A percentile compares a stretch with the other conserved stretches of the same genome.
Conservation (phyloP, 2,797 vertebrate species). For the Buphagus erythrorhynchus region DNA sequence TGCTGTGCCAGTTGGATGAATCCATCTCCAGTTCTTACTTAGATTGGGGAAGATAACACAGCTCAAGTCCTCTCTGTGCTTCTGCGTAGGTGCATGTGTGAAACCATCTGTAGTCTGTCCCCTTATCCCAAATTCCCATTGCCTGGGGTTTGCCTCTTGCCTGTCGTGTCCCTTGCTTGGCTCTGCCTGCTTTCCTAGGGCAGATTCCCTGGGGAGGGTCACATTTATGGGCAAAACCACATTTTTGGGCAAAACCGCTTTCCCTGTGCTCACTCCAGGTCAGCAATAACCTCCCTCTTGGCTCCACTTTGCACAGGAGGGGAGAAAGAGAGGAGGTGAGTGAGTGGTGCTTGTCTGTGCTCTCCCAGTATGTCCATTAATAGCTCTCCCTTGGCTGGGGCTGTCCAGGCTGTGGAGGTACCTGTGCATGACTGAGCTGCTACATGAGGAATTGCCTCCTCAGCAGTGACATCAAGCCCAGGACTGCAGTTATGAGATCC, state of each 20-base stretch:
- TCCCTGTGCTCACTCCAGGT: neutral
- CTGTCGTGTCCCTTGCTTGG: fast-evolving
- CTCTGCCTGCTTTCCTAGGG: neutral
- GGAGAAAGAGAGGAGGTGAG: neutral
- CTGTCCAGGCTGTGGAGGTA: fast-evolving
- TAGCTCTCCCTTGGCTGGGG: neutral
- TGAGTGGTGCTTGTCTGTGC: neutral
- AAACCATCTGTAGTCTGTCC: neutral
- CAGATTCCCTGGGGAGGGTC: neutral
- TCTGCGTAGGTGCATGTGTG: neutral
- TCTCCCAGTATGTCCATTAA: neutral
- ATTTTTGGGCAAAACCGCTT: neutral
- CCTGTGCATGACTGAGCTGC: fast-evolving
- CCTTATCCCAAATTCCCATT: neutral
- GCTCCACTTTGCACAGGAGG: neutral
- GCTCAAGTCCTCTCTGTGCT: neutral
- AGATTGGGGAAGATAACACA: neutral
- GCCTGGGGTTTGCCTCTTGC: neutral
- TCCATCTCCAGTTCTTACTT: neutral
- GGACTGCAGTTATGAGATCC: neutral
- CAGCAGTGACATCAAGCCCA: neutral
- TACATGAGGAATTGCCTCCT: neutral
- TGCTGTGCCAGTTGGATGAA: neutral
- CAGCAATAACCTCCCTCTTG: neutral
- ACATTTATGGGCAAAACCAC: fast-evolving